These are phyloP conservation scores for Limnephilus lunatus DNA, from an alignment of 2,888 invertebrate species.

Conservation along the genomic window DNA sequence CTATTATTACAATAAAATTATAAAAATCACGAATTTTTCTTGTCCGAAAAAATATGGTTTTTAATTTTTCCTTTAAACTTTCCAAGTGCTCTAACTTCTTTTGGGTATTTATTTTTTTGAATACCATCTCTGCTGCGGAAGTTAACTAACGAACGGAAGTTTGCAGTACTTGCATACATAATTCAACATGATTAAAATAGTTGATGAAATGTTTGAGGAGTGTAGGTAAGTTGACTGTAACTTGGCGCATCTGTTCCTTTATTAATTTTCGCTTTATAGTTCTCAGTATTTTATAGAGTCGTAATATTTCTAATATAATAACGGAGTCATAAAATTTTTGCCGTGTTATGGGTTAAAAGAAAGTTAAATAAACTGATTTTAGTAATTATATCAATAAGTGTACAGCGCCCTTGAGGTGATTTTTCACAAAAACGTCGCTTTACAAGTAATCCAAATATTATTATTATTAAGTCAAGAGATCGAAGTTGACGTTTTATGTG, in stretches of 20 bases:
- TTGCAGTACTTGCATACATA: neutral
- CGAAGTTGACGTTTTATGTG: neutral
- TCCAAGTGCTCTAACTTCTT: neutral
- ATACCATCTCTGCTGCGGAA: neutral
- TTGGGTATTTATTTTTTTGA: neutral
- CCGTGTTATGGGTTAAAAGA: neutral
- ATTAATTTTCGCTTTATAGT: slow-evolving; percentile 39
- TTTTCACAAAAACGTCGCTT: too few relatives aligned
- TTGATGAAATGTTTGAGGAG: slow-evolving; percentile 4
- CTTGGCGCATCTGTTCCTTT: slow-evolving; percentile 36
- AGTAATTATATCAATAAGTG: neutral
- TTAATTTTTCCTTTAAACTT: neutral
- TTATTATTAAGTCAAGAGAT: too few relatives aligned
- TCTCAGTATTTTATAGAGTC: slow-evolving; percentile 5
- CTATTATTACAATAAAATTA: neutral
- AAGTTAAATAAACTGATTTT: neutral
- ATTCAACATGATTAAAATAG: slow-evolving; percentile 7
- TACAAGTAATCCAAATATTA: too few relatives aligned
- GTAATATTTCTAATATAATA: slow-evolving; percentile 30
- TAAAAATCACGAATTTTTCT: neutral
- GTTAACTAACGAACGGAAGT: neutral
- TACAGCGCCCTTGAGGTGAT: too few relatives aligned
- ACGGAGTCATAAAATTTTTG: neutral
- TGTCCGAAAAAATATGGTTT: neutral
- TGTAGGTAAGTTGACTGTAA: neutral